Evolutionary conservation across 2,797 vertebrate species (phyloP).

Genomic region (Cynopterus sphinx): DNA sequence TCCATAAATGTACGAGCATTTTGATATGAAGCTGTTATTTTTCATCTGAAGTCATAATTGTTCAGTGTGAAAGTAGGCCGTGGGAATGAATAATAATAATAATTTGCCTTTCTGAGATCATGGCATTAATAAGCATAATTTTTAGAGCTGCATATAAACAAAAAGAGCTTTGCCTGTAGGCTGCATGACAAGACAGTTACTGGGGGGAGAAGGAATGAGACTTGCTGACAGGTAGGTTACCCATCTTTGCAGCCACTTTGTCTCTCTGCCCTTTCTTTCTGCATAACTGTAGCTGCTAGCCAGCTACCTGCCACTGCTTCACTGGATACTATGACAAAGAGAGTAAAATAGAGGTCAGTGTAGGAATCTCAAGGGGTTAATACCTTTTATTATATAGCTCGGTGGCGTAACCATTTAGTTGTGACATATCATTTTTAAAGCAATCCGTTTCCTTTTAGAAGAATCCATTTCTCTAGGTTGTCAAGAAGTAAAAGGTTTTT

Average conservation of each 20-base stretch:
- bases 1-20: conserved; percentile 79
- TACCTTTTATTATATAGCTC: conserved; percentile 52
- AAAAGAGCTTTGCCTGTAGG: conserved; percentile 50
- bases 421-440: conserved; percentile 52
- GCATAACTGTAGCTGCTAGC: conserved; percentile 31
- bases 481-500: conserved; percentile 63
- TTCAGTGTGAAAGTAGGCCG: conserved; percentile 80
- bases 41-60: conserved; percentile 81
- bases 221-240: conserved; percentile 60
- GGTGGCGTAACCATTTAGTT: conserved; percentile 43
- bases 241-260: conserved; percentile 47
- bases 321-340: conserved; percentile 29
- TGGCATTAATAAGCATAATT: conserved; percentile 80
- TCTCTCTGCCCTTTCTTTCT: conserved; percentile 55
- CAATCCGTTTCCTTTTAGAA: conserved; percentile 56
- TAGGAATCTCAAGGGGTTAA: conserved; percentile 45
- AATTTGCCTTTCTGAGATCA: conserved; percentile 73
- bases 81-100: conserved; percentile 79
- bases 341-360: conserved; percentile 38
- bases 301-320: conserved; percentile 45
- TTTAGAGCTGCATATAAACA: conserved; percentile 59
- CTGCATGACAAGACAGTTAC: conserved; percentile 23
- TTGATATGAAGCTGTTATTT: conserved; percentile 77
- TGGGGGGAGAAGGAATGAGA: not conserved
- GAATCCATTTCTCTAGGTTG: conserved; percentile 50